A percentile compares a stretch with the other conserved stretches of the same genome.
These are phyloP conservation scores for Enteromius trimaculatus DNA, from an alignment of 2,797 vertebrate species.

Conservation along the genomic window DNA sequence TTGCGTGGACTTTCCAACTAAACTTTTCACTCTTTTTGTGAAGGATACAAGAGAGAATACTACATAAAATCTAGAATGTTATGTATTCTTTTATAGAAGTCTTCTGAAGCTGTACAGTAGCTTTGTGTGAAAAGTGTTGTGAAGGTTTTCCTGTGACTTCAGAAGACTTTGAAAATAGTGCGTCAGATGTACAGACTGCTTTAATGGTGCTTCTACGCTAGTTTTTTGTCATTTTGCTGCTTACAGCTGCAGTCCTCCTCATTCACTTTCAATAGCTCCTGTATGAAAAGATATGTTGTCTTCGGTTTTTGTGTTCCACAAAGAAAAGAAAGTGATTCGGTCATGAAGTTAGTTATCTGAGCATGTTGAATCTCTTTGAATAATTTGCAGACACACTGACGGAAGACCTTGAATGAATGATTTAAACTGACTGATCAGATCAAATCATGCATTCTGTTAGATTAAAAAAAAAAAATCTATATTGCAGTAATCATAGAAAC, in stretches of 20 bases:
- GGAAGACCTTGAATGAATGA: not conserved
- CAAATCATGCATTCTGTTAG: not conserved
- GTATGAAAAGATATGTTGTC: not conserved
- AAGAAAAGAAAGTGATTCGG: no score
- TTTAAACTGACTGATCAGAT: not conserved
- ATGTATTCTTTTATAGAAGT: not conserved
- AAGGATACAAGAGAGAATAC: no score
- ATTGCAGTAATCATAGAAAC: not conserved
- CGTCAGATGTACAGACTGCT: not conserved
- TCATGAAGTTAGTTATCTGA: not conserved
- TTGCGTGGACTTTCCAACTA: not conserved
- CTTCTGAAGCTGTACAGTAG: not conserved
- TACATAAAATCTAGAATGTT: not conserved
- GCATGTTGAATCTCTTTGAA: no score
- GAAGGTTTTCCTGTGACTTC: not conserved
- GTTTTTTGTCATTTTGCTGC: not conserved
- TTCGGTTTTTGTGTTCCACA: not conserved
- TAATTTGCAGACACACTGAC: not conserved
- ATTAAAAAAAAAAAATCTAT: not conserved
- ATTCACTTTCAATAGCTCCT: not conserved
- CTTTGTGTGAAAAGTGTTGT: not conserved
- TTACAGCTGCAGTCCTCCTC: not conserved
- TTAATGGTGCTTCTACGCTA: not conserved
- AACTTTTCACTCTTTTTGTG: not conserved
- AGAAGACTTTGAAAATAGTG: not conserved